Evolutionary conservation across 2,797 vertebrate species (phyloP).

Genomic region (Mus caroli): DNA sequence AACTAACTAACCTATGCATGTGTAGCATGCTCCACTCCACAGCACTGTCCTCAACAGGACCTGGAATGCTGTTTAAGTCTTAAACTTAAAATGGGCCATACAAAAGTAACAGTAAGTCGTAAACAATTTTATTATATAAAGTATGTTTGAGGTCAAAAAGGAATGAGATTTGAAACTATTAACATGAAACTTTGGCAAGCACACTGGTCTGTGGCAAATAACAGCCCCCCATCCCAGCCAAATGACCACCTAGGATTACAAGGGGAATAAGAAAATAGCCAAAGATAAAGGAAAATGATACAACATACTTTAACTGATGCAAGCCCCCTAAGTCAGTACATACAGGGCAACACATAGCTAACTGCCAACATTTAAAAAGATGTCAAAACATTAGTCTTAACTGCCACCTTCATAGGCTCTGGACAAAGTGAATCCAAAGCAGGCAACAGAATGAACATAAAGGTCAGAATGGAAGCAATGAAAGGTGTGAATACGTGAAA

Average conservation of each 20-base stretch:
- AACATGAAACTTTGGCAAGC: not conserved
- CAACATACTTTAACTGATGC: not conserved
- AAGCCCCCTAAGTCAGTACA: not conserved
- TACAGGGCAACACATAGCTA: not conserved
- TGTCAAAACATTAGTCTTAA: not conserved
- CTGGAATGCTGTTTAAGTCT: not conserved
- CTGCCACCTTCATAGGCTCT: not conserved
- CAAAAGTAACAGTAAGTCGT: not conserved
- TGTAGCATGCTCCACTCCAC: not conserved
- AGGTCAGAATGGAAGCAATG: not conserved
- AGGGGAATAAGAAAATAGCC: not conserved
- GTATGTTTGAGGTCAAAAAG: not conserved
- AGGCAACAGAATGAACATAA: not conserved
- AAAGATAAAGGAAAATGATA: not conserved
- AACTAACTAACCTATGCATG: not conserved
- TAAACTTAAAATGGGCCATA: not conserved
- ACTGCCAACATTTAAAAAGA: not conserved
- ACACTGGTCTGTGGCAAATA: not conserved
- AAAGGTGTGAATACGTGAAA: not conserved
- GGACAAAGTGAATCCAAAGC: not conserved
- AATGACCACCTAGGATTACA: not conserved
- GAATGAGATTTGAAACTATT: conserved; percentile 13
- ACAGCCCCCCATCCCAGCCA: too few relatives aligned
- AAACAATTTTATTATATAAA: not conserved
- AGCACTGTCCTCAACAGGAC: not conserved